Percentiles rank a stretch among this genome's conserved stretches.
Conservation (phyloP, 2,888 invertebrate genomes). For the Acanthosepion lycidas region DNA sequence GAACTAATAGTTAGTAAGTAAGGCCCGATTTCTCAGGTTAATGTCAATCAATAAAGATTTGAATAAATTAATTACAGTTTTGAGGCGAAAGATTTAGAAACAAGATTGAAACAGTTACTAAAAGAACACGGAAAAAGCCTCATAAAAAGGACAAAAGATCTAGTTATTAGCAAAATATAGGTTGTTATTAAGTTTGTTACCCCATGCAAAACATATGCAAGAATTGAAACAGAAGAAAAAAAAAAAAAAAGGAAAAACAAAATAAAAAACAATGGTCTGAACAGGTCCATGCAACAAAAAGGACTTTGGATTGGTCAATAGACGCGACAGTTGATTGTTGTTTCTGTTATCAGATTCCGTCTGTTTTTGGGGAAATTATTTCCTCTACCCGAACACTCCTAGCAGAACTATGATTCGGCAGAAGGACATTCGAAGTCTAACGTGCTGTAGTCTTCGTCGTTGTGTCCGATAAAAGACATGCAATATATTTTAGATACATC, state of each 20-base stretch:
- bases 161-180: constrained; percentile 34
- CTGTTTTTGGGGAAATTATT: no score
- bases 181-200: constrained; percentile 1
- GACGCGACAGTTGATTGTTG: not conserved
- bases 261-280: constrained; percentile 34
- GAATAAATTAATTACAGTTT: constrained; percentile 20
- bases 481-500: not conserved
- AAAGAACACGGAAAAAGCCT: not conserved
- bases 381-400: not conserved
- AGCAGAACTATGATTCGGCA: not conserved
- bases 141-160: not conserved
- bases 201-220: constrained; percentile 35
- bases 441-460: not conserved
- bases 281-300: constrained; percentile 34
- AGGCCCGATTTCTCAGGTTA: constrained; percentile 2
- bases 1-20: not conserved
- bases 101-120: constrained; percentile 23
- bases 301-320: constrained; percentile 39
- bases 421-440: not conserved
- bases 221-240: constrained; percentile 15
- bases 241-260: not conserved
- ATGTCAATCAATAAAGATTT: not conserved
- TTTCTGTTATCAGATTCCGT: not conserved
- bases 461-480: not conserved
- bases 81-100: constrained; percentile 34